Evolutionary conservation across 2,797 vertebrate species (phyloP).

Genomic region (Aulostomus chinensis): DNA sequence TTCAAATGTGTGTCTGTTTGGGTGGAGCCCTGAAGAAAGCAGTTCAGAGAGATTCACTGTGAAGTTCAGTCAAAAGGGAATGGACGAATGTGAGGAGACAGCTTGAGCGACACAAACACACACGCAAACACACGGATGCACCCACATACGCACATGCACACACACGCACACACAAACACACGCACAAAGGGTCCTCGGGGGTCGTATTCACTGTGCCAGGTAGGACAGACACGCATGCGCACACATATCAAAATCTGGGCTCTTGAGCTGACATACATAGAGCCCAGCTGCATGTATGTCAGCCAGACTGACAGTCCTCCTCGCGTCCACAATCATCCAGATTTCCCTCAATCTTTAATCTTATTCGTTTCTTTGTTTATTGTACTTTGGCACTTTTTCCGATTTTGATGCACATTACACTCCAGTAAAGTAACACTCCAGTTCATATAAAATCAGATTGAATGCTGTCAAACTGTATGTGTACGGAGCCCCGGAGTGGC

Average conservation of each 20-base stretch:
- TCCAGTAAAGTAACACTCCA: no score
- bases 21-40: slow-evolving; percentile 35
- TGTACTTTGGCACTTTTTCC: no score
- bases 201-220: slow-evolving; percentile 43
- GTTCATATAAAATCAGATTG: no score
- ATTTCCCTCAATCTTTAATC: no score
- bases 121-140: slow-evolving; percentile 6
- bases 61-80: slow-evolving; percentile 55
- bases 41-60: slow-evolving; percentile 32
- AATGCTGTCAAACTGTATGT: no score
- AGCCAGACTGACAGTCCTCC: no score
- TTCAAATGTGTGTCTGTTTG: slow-evolving; percentile 36
- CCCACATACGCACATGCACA: slow-evolving; percentile 6
- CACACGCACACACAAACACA: slow-evolving; percentile 7
- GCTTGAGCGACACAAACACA: slow-evolving; percentile 49
- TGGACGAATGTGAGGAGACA: slow-evolving; percentile 62
- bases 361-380: no score
- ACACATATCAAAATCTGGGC: slow-evolving; percentile 20
- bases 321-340: no score
- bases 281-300: slow-evolving; percentile 3
- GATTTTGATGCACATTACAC: no score
- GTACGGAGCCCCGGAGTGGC: no score
- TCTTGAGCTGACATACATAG: slow-evolving; percentile 52
- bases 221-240: slow-evolving; percentile 48
- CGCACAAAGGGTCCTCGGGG: slow-evolving; percentile 34